Conservation (phyloP, 2,113 vertebrate genomes). For the Tragelaphus scriptus region DNA sequence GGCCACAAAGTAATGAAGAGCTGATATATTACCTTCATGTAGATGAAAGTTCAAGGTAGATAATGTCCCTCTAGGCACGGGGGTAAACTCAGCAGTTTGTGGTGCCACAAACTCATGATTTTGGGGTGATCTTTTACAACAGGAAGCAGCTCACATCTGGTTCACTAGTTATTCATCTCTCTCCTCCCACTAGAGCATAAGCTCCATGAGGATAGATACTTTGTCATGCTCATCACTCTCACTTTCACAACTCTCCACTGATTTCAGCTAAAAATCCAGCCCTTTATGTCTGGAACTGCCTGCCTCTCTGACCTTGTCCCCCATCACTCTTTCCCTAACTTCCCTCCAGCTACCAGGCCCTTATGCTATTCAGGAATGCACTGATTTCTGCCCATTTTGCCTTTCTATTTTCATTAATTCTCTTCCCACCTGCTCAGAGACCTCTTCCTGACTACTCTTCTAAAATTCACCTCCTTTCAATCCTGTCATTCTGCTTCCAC, state of each 20-base stretch:
- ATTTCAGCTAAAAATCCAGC: neutral
- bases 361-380: neutral
- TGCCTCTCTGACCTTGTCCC: neutral
- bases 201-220: neutral
- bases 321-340: neutral
- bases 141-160: neutral
- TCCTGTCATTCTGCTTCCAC: neutral
- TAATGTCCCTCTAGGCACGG: neutral
- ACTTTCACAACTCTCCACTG: neutral
- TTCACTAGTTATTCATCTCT: neutral
- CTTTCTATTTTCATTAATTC: neutral
- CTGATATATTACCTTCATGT: neutral
- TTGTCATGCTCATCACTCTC: neutral
- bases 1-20: neutral
- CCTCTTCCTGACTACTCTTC: neutral
- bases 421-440: neutral
- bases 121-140: neutral
- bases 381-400: neutral
- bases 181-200: neutral
- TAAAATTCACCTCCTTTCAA: neutral
- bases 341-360: neutral
- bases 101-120: neutral
- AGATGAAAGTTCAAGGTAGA: neutral
- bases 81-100: neutral
- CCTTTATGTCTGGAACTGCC: neutral